Evolutionary conservation across 2,797 vertebrate genomes (phyloP).

Genomic region (Apogon hyalosoma): DNA sequence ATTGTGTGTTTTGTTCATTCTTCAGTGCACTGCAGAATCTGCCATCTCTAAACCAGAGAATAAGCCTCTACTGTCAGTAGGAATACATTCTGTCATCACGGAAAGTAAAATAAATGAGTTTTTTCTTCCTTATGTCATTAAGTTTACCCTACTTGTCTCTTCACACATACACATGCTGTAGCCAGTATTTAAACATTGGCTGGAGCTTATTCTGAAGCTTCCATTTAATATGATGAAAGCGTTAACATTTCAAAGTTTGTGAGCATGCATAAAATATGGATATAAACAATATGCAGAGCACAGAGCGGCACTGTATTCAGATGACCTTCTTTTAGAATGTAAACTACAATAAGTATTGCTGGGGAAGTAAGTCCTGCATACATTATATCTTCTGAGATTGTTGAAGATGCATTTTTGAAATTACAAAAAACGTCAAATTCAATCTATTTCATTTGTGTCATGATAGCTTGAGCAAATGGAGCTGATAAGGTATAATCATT

Average conservation of each 20-base stretch:
- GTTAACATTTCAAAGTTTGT: background rate
- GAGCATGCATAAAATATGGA: background rate
- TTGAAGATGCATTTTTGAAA: background rate
- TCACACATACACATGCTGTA: constrained; percentile 10
- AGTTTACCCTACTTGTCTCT: constrained; percentile 15
- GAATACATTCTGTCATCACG: constrained; percentile 9
- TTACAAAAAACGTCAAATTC: background rate
- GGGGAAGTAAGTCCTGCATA: background rate
- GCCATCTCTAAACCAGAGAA: constrained; percentile 33
- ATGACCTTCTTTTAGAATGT: background rate
- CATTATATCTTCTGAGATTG: background rate
- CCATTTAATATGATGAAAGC: background rate
- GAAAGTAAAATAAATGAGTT: constrained; percentile 15
- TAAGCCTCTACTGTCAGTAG: constrained; percentile 16
- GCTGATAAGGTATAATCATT: background rate
- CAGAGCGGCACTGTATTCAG: background rate
- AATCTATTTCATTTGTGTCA: constrained; percentile 1
- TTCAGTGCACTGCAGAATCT: constrained; percentile 28
- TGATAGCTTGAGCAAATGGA: background rate
- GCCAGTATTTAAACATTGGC: constrained; percentile 12
- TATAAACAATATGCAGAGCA: background rate
- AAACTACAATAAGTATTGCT: background rate
- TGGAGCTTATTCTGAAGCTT: constrained; percentile 9
- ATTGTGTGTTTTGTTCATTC: constrained; percentile 45
- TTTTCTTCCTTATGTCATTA: constrained; percentile 8